Percentiles rank a stretch among this genome's conserved stretches.
Evolutionary conservation across 2,797 vertebrate species (phyloP).

Genomic region (Myotis pilosus): DNA sequence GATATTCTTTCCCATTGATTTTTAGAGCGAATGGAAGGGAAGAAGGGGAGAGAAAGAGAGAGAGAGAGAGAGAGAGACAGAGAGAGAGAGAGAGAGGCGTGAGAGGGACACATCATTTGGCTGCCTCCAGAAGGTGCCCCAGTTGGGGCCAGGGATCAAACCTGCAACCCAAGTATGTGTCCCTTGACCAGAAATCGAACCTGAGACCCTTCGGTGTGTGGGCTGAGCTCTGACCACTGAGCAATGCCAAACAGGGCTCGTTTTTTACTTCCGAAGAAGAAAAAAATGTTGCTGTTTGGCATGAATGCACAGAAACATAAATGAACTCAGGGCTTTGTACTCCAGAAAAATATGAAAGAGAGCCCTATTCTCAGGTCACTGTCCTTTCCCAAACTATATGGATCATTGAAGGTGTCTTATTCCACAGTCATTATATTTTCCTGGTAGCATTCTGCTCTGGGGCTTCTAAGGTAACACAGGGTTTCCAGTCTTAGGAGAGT

Average conservation of each 20-base stretch:
- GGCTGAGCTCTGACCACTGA: neutral
- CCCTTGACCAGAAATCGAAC: neutral
- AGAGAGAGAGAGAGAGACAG: too few species aligned
- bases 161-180: neutral
- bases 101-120: neutral
- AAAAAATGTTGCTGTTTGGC: neutral
- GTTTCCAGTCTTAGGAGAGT: neutral
- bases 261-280: conserved; percentile 11
- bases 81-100: too few species aligned
- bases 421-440: neutral
- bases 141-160: neutral
- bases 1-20: neutral
- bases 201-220: too few species aligned
- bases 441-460: neutral
- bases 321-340: neutral
- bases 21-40: neutral
- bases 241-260: neutral
- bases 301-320: neutral
- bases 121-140: neutral
- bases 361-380: neutral
- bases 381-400: neutral
- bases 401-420: neutral
- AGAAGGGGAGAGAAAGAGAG: accelerated
- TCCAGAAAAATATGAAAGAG: neutral
- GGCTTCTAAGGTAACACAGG: neutral